These are phyloP conservation scores for Tipula confusa DNA, from an alignment of 2,888 invertebrate genomes.

Conservation along the genomic window DNA sequence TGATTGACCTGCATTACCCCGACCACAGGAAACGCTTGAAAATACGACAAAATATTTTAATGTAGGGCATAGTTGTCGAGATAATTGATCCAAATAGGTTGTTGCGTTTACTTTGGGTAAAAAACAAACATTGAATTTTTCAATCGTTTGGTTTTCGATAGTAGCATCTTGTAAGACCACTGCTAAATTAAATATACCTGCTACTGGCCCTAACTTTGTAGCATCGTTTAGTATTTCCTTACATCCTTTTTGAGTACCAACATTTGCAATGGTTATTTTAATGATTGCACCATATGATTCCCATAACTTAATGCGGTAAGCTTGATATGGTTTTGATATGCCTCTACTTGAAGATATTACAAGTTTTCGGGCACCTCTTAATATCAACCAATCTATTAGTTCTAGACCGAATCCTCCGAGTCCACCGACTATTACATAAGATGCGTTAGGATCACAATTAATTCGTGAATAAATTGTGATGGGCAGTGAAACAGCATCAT, in stretches of 20 bases:
- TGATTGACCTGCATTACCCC: conserved; percentile 87
- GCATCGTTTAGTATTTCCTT: conserved; percentile 62
- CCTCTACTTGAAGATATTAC: conserved; percentile 79
- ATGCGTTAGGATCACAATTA: conserved; percentile 43
- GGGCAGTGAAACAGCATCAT: conserved; percentile 40
- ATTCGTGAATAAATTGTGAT: conserved; percentile 42
- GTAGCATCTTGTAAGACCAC: conserved; percentile 72
- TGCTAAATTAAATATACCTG: conserved; percentile 86
- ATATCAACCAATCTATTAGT: conserved; percentile 77
- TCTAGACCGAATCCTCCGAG: conserved; percentile 92
- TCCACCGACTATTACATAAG: conserved; percentile 68
- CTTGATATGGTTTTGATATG: conserved; percentile 76
- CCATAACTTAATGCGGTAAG: conserved; percentile 56
- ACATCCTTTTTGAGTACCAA: conserved; percentile 67
- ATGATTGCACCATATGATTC: conserved; percentile 57
- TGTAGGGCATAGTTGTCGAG: conserved; percentile 56
- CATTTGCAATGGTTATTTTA: conserved; percentile 65
- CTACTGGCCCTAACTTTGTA: conserved; percentile 61
- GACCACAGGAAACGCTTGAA: conserved; percentile 86
- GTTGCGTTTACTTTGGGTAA: conserved; percentile 81
- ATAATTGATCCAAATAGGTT: conserved; percentile 69
- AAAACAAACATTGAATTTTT: conserved; percentile 63
- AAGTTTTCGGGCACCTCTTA: conserved; percentile 73
- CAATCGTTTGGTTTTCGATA: conserved; percentile 69
- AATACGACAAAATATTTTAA: conserved; percentile 79